Percentiles rank a stretch among this genome's conserved stretches.
Evolutionary conservation across 2,113 vertebrate species (phyloP).

Genomic region (Diglossa brunneiventris): DNA sequence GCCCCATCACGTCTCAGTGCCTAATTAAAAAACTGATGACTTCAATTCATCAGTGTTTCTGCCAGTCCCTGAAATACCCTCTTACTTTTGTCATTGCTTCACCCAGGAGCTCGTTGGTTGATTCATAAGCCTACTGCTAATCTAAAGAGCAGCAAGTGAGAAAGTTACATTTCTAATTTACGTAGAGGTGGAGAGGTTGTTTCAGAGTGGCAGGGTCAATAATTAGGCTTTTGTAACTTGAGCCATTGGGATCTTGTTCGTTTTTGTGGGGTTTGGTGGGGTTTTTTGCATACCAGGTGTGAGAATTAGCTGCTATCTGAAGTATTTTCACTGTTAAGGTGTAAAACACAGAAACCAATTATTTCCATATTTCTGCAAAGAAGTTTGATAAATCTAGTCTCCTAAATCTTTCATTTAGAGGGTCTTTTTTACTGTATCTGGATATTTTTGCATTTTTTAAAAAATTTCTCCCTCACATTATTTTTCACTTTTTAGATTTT

Average conservation of each 20-base stretch:
- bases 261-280: background rate
- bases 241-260: background rate
- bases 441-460: background rate
- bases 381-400: background rate
- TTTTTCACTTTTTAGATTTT: background rate
- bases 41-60: background rate
- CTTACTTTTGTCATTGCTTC: background rate
- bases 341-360: background rate
- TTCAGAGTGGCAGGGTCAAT: background rate
- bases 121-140: background rate
- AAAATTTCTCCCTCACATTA: rapidly evolving
- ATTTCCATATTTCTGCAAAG: background rate
- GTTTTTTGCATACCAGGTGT: background rate
- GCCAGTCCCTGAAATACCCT: background rate
- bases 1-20: background rate
- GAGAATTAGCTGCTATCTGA: background rate
- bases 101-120: background rate
- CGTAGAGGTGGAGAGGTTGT: background rate
- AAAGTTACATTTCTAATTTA: background rate
- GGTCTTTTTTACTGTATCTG: background rate
- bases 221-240: background rate
- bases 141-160: background rate
- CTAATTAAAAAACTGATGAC: background rate
- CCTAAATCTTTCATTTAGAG: background rate
- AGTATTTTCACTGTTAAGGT: background rate